phyloP scores from a whole-genome alignment of 2,888 invertebrate species.

The Nomada fucata region DNA sequence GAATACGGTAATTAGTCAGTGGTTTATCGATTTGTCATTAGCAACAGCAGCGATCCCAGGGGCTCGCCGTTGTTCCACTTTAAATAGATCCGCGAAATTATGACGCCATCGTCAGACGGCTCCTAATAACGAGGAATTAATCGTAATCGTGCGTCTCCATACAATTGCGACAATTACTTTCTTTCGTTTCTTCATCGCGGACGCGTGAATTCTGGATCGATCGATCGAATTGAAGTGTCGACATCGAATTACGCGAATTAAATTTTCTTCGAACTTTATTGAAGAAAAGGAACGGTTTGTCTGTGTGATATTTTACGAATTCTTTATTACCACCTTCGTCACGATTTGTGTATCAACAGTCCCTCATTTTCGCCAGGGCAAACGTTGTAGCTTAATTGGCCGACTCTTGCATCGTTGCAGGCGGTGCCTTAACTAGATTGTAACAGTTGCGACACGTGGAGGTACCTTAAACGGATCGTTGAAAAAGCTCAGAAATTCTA shows the following conservation, averaged over 20 bases:
- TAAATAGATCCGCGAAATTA: constrained; percentile 13
- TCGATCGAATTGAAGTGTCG: not conserved
- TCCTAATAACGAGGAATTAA: constrained; percentile 16
- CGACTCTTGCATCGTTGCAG: not conserved
- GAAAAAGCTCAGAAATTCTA: not conserved
- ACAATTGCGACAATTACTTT: not conserved
- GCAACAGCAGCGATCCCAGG: not conserved
- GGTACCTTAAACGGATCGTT: not conserved
- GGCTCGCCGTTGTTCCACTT: not conserved
- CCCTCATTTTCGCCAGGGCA: constrained; percentile 9
- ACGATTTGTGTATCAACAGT: no score
- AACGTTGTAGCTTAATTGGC: constrained; percentile 24
- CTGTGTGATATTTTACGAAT: not conserved
- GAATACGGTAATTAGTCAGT: constrained; percentile 21
- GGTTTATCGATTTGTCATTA: constrained; percentile 40
- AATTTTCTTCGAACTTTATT: not conserved
- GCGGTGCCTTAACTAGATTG: constrained; percentile 24
- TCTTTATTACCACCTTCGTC: no score
- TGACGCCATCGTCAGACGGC: not conserved
- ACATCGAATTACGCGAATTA: not conserved
- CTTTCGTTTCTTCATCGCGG: not conserved
- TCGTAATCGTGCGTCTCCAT: not conserved
- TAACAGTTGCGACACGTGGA: not conserved
- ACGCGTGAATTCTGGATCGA: not conserved
- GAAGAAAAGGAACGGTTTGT: not conserved